phyloP scores from a whole-genome alignment of 2,797 vertebrate genomes.

The Acanthornis magna region DNA sequence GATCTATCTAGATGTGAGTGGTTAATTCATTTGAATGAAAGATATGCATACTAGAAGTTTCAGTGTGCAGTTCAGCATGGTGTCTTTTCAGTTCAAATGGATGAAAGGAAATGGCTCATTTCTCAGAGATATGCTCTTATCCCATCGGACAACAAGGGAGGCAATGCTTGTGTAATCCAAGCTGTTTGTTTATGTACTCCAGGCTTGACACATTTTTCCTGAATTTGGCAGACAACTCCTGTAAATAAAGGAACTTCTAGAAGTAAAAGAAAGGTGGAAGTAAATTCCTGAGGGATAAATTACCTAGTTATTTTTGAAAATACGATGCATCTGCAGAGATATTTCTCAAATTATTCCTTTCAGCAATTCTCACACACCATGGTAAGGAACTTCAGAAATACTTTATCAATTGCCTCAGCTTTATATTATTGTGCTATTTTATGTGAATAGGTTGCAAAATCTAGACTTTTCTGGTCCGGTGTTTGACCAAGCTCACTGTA shows the following conservation, averaged over 20 bases:
- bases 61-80: background rate
- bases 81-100: background rate
- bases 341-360: background rate
- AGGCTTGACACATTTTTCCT: background rate
- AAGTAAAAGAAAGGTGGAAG: background rate
- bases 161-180: background rate
- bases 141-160: background rate
- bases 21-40: background rate
- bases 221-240: background rate
- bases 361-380: background rate
- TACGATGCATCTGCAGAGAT: background rate
- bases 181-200: background rate
- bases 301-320: background rate
- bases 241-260: background rate
- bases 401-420: background rate
- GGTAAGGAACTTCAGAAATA: background rate
- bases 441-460: background rate
- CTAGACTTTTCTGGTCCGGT: background rate
- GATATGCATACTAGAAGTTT: background rate
- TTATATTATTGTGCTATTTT: background rate
- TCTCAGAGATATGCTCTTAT: background rate
- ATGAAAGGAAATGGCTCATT: background rate
- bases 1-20: background rate
- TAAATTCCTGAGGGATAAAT: background rate
- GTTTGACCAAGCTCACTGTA: background rate